Evolutionary conservation across 2,113 vertebrate species (phyloP).

Genomic region (Scomber scombrus): DNA sequence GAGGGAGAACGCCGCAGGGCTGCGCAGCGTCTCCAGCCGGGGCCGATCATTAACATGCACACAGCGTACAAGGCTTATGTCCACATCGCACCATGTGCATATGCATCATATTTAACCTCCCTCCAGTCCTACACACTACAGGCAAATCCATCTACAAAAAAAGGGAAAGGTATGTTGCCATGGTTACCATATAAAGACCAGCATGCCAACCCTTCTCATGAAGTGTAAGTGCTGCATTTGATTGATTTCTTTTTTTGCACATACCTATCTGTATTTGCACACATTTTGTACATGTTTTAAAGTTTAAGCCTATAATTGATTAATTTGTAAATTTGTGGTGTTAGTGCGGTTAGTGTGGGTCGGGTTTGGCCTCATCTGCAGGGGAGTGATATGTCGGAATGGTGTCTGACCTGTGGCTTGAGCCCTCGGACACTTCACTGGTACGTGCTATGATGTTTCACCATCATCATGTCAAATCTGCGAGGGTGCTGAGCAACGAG

Average conservation of each 20-base stretch:
- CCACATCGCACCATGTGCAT: slow-evolving; percentile 13
- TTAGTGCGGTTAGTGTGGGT: too few relatives aligned
- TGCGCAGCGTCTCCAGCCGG: slow-evolving; percentile 7
- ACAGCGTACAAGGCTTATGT: background rate
- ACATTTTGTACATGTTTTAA: background rate
- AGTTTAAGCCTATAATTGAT: too few relatives aligned
- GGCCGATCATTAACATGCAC: slow-evolving; percentile 42
- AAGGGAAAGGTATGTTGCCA: slow-evolving; percentile 36
- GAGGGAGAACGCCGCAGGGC: slow-evolving; percentile 4
- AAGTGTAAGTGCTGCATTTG: background rate
- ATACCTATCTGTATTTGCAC: background rate
- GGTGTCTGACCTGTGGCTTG: too few relatives aligned
- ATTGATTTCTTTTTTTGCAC: background rate
- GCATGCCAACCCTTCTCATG: background rate
- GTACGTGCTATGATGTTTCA: too few relatives aligned
- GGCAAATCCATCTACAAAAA: background rate
- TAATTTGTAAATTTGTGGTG: too few relatives aligned
- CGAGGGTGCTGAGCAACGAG: too few relatives aligned
- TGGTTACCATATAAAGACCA: slow-evolving; percentile 37
- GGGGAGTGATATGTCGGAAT: too few relatives aligned
- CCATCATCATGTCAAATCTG: too few relatives aligned
- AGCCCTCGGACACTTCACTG: too few relatives aligned
- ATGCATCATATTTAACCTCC: slow-evolving; percentile 39
- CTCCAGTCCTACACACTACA: background rate
- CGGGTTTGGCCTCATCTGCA: too few relatives aligned